A percentile compares a stretch with the other conserved stretches of the same genome.
Evolutionary conservation across 2,888 invertebrate genomes (phyloP).

Genomic region (Tachina grossa): DNA sequence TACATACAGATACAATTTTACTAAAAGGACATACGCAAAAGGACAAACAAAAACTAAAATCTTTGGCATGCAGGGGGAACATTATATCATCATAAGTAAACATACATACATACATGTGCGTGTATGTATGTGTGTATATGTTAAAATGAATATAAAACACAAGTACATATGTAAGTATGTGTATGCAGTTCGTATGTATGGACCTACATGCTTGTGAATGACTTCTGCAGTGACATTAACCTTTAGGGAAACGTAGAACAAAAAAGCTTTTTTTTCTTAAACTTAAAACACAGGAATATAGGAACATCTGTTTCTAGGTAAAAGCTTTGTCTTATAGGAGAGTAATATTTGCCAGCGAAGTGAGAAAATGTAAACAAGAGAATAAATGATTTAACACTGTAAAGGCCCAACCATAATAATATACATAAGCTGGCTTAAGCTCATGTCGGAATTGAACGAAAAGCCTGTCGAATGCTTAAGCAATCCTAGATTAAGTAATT

Average conservation of each 20-base stretch:
- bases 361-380: slow-evolving; percentile 7
- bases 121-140: not conserved
- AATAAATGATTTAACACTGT: slow-evolving; percentile 29
- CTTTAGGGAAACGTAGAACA: slow-evolving; percentile 46
- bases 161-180: not conserved
- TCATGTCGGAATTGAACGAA: too few species aligned
- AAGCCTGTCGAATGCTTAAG: too few species aligned
- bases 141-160: not conserved
- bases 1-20: not conserved
- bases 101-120: not conserved
- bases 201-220: slow-evolving; percentile 8
- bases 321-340: slow-evolving; percentile 52
- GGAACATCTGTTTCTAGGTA: slow-evolving; percentile 60
- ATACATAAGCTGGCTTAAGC: too few species aligned
- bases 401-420: not conserved
- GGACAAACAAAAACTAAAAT: not conserved
- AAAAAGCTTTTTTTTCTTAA: slow-evolving; percentile 43
- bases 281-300: not conserved
- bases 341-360: not conserved
- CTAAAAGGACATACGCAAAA: not conserved
- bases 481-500: too few species aligned
- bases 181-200: not conserved
- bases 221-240: slow-evolving; percentile 66
- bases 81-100: not conserved
- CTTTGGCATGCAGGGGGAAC: not conserved